Conservation (phyloP, 2,113 vertebrate species). For the Laticauda colubrina region DNA sequence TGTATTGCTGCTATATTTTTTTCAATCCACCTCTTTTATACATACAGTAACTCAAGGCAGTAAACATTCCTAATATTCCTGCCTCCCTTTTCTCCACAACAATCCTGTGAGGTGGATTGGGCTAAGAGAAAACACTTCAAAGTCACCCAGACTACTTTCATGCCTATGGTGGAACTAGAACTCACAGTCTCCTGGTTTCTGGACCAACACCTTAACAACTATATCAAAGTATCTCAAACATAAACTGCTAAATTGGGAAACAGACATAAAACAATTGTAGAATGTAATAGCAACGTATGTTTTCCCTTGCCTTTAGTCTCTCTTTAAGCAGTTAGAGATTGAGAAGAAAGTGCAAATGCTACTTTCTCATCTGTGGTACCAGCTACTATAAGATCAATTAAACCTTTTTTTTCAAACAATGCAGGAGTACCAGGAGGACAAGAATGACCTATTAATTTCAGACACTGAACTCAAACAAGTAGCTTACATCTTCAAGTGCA, state of each 20-base stretch:
- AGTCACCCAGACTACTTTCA: not conserved
- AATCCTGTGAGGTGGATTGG: not conserved
- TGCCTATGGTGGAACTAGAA: not conserved
- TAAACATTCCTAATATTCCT: not conserved
- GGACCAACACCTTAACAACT: not conserved
- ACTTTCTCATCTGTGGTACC: constrained; percentile 21
- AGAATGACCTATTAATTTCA: constrained; percentile 84
- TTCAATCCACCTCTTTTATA: not conserved
- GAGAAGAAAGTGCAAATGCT: constrained; percentile 24
- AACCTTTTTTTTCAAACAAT: constrained; percentile 43
- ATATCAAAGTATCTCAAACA: not conserved
- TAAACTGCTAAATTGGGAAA: not conserved
- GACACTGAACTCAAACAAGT: constrained; percentile 95
- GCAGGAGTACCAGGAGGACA: constrained; percentile 92
- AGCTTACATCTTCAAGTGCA: constrained; percentile 90
- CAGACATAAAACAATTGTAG: not conserved
- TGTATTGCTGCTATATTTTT: not conserved
- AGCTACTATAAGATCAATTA: constrained; percentile 45
- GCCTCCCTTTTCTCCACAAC: not conserved
- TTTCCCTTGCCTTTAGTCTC: constrained; percentile 16
- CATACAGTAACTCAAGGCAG: not conserved
- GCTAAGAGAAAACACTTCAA: not conserved
- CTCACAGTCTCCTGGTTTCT: not conserved
- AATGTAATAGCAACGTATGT: constrained; percentile 9
- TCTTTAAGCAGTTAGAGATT: constrained; percentile 39